A percentile compares a stretch with the other conserved stretches of the same genome.
phyloP scores from a whole-genome alignment of 1,140 invertebrate species.

The Pogonognathellus flavescens region DNA sequence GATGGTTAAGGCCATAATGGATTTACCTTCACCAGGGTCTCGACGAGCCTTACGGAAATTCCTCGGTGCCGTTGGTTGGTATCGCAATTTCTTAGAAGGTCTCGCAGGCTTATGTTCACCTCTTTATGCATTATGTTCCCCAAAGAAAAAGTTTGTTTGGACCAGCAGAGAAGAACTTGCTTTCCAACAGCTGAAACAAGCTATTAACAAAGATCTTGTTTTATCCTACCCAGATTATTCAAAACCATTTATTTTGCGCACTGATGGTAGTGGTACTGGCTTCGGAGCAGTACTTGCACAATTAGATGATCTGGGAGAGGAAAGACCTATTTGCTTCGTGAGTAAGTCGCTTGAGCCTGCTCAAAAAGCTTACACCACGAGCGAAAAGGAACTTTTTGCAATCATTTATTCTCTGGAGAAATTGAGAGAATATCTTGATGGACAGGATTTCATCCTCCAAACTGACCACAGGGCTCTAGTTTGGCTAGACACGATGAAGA shows the following conservation, averaged over 20 bases:
- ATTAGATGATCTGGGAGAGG: neutral
- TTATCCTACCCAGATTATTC: constrained; percentile 67
- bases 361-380: constrained; percentile 70
- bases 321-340: constrained; percentile 63
- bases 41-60: constrained; percentile 67
- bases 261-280: constrained; percentile 70
- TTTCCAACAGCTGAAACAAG: constrained; percentile 53
- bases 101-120: constrained; percentile 66
- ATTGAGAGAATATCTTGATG: constrained; percentile 69
- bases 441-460: constrained; percentile 42
- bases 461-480: constrained; percentile 54
- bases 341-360: constrained; percentile 68
- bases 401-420: constrained; percentile 70
- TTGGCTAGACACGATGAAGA: constrained; percentile 50
- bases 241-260: constrained; percentile 69
- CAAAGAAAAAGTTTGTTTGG: constrained; percentile 55
- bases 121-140: constrained; percentile 65
- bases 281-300: constrained; percentile 70
- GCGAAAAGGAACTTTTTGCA: constrained; percentile 70
- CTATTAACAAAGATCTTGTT: neutral
- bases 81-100: constrained; percentile 68
- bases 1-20: constrained; percentile 68
- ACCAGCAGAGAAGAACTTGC: neutral
- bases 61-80: constrained; percentile 68
- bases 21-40: constrained; percentile 67